Percentiles rank a stretch among this genome's conserved stretches.
Conservation (phyloP, 2,888 invertebrate genomes). For the Adelphocoris suturalis region DNA sequence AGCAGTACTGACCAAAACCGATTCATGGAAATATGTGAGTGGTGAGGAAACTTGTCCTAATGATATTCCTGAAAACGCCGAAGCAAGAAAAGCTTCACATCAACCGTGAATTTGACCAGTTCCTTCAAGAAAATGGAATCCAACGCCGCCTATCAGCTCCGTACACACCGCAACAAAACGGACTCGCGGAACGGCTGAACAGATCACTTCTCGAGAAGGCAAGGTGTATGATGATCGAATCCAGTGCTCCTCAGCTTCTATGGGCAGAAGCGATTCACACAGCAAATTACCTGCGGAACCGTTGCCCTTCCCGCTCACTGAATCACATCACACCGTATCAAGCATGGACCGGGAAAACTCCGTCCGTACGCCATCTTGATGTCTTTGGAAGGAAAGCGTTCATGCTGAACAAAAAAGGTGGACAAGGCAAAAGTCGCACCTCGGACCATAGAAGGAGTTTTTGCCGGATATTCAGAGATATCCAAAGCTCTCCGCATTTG, state of each 20-base stretch:
- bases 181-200: neutral
- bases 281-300: neutral
- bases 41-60: too few species aligned
- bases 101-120: too few species aligned
- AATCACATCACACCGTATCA: neutral
- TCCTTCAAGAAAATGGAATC: neutral
- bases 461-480: neutral
- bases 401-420: neutral
- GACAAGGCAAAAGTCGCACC: neutral
- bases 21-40: too few species aligned
- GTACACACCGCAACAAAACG: neutral
- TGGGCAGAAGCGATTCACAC: neutral
- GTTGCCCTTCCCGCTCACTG: neutral
- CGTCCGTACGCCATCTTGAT: neutral
- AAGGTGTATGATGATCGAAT: neutral
- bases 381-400: neutral
- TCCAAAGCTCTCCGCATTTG: neutral
- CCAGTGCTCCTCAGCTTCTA: neutral
- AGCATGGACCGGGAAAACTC: neutral
- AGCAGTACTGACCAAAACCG: too few species aligned
- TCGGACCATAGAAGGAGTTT: neutral
- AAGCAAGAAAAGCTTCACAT: too few species aligned
- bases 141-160: neutral
- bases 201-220: neutral
- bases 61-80: too few species aligned